Conservation (phyloP, 2,888 invertebrate species). For the Rhodophaea formosa region DNA sequence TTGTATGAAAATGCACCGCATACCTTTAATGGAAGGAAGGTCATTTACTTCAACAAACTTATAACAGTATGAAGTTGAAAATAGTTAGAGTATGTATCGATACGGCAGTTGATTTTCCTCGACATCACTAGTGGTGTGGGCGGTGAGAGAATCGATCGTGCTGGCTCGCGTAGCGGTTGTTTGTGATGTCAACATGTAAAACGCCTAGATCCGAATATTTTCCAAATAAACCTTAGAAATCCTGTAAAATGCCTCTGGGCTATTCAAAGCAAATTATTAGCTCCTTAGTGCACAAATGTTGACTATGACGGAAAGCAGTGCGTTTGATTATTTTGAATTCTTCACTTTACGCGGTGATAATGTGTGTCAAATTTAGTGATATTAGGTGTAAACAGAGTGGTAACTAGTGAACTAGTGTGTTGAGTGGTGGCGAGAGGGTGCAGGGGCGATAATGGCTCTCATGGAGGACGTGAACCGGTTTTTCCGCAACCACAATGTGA, state of each 20-base stretch:
- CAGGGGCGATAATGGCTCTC: slow-evolving; percentile 47
- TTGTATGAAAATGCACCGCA: too few relatives aligned
- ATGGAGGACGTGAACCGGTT: slow-evolving; percentile 48
- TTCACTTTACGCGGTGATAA: slow-evolving; percentile 59
- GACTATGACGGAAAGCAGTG: not conserved
- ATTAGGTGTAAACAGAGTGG: slow-evolving; percentile 50
- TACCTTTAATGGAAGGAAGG: too few relatives aligned
- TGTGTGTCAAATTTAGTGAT: slow-evolving; percentile 77
- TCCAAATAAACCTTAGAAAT: slow-evolving; percentile 16
- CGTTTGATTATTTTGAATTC: slow-evolving; percentile 1
- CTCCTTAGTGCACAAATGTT: slow-evolving; percentile 5
- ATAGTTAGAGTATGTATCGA: not conserved
- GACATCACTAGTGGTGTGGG: not conserved
- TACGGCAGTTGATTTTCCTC: not conserved
- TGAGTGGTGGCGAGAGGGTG: slow-evolving; percentile 26
- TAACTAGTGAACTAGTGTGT: slow-evolving; percentile 36
- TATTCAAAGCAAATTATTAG: slow-evolving; percentile 3
- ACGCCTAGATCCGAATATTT: slow-evolving; percentile 29
- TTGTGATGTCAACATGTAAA: slow-evolving; percentile 66
- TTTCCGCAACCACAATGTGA: slow-evolving; percentile 56
- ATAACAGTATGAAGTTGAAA: too few relatives aligned
- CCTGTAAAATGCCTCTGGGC: slow-evolving; percentile 16
- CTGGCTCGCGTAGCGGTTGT: slow-evolving; percentile 49
- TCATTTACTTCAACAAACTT: too few relatives aligned
- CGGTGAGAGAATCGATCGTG: slow-evolving; percentile 45